Evolutionary conservation across 2,888 invertebrate species (phyloP).

Genomic region (Melieria picta): DNA sequence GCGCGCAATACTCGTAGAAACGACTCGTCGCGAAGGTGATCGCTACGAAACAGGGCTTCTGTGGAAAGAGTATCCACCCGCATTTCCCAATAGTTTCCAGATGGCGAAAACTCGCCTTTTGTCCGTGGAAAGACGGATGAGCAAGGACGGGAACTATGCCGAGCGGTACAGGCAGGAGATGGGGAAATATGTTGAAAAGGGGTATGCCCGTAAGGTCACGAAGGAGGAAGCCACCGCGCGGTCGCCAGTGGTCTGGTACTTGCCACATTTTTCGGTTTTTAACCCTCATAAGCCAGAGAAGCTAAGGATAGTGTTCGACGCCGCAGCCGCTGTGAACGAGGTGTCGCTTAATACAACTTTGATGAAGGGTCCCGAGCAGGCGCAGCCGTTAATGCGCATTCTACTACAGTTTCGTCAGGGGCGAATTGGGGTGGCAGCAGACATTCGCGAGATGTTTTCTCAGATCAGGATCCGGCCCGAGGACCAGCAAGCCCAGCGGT

Average conservation of each 20-base stretch:
- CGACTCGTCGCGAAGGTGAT: conserved; percentile 4
- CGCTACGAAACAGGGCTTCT: conserved; percentile 29
- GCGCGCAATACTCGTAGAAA: background rate
- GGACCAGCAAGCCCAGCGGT: conserved; percentile 12
- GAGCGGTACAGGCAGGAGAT: conserved; percentile 2
- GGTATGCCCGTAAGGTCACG: background rate
- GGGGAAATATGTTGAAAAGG: conserved; percentile 1
- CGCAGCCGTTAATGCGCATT: conserved; percentile 48
- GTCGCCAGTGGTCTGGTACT: too few relatives aligned
- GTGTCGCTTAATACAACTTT: conserved; percentile 47
- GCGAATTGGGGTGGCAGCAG: conserved; percentile 48
- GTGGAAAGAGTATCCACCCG: background rate
- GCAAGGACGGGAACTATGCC: background rate
- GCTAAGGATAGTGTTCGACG: conserved; percentile 51
- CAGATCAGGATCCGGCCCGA: conserved; percentile 20
- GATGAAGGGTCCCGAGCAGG: conserved; percentile 50
- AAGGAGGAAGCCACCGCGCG: conserved; percentile 23
- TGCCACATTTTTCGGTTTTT: conserved; percentile 9
- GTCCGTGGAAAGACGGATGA: conserved; percentile 1
- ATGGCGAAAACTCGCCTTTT: conserved; percentile 13
- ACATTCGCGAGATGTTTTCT: conserved; percentile 45
- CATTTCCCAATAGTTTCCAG: background rate
- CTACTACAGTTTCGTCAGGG: conserved; percentile 51
- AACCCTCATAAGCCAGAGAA: conserved; percentile 48
- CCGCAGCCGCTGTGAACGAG: conserved; percentile 40